Evolutionary conservation across 2,888 invertebrate species (phyloP).

Genomic region (Habrosyne pyritoides): DNA sequence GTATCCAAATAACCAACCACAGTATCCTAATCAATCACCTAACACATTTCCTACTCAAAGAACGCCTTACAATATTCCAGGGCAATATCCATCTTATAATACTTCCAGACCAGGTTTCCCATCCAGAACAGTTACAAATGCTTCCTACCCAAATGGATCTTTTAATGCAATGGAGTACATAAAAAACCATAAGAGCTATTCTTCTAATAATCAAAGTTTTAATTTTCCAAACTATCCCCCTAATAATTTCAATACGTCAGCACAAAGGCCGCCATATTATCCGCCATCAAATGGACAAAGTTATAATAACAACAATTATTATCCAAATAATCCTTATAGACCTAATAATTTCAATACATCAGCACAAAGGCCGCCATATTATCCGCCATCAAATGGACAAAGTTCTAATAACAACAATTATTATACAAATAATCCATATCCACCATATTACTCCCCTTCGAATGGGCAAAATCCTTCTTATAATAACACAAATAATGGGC

Average conservation of each 20-base stretch:
- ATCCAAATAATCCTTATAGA: neutral
- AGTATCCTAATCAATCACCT: slow-evolving; percentile 7
- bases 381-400: neutral
- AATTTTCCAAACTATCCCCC: neutral
- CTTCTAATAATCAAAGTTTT: neutral
- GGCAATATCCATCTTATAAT: slow-evolving; percentile 13
- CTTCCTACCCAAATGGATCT: slow-evolving; percentile 18
- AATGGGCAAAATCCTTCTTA: slow-evolving; percentile 11
- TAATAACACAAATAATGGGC: slow-evolving; percentile 9
- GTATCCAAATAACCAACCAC: slow-evolving; percentile 14
- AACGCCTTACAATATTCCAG: slow-evolving; percentile 13
- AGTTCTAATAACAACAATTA: slow-evolving; percentile 10
- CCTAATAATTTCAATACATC: neutral
- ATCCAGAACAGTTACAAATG: slow-evolving; percentile 12
- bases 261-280: neutral
- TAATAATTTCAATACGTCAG: neutral
- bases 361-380: neutral
- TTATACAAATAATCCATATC: neutral
- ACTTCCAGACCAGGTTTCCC: slow-evolving; percentile 21
- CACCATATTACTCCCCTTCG: slow-evolving; percentile 8
- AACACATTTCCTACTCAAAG: slow-evolving; percentile 15
- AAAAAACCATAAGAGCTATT: slow-evolving; percentile 8
- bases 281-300: neutral
- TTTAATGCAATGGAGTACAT: slow-evolving; percentile 18
- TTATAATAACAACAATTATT: slow-evolving; percentile 11